These are phyloP conservation scores for Listronotus oregonensis DNA, from an alignment of 1,140 invertebrate species.

Conservation along the genomic window DNA sequence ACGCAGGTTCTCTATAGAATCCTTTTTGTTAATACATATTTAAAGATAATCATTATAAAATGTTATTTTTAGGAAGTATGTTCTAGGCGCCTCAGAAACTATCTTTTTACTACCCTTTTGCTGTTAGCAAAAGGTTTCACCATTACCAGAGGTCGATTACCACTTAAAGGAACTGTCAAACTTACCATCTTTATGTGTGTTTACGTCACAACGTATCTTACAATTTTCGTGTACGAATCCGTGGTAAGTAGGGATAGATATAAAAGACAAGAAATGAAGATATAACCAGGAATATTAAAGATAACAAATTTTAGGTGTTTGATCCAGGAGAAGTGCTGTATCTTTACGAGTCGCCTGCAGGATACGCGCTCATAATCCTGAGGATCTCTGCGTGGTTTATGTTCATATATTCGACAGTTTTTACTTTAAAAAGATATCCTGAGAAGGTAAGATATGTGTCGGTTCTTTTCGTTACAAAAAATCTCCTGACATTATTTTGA, in stretches of 20 bases:
- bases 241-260: conserved; percentile 59
- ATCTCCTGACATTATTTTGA: too few species aligned
- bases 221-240: conserved; percentile 79
- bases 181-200: conserved; percentile 80
- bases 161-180: conserved; percentile 71
- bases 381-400: conserved; percentile 81
- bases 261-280: too few species aligned
- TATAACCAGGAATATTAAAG: not conserved
- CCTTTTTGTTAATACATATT: too few species aligned
- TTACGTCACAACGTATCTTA: conserved; percentile 71
- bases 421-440: conserved; percentile 82
- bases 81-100: conserved; percentile 74
- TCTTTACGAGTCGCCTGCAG: conserved; percentile 86
- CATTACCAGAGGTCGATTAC: conserved; percentile 80
- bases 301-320: conserved; percentile 67
- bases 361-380: conserved; percentile 80
- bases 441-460: conserved; percentile 75
- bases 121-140: conserved; percentile 89
- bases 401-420: conserved; percentile 81
- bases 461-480: too few species aligned
- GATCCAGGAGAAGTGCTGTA: conserved; percentile 89
- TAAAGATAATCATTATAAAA: too few species aligned
- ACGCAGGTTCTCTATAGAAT: too few species aligned
- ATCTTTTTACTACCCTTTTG: conserved; percentile 76
- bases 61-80: conserved; percentile 66